Evolutionary conservation across 2,113 vertebrate genomes (phyloP).

Genomic region (Nestor notabilis): DNA sequence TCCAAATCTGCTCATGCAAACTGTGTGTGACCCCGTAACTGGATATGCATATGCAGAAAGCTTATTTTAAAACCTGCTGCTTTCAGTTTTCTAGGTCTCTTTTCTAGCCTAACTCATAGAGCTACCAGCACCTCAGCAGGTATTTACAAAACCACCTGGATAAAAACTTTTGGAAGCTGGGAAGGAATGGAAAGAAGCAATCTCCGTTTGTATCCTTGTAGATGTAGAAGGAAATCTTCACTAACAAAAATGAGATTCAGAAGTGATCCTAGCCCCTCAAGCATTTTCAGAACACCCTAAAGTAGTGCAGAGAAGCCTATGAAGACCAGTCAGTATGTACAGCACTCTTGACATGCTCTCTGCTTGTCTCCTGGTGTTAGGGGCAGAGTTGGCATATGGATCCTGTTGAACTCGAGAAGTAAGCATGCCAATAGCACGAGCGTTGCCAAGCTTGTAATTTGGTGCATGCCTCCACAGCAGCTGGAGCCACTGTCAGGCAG

Average conservation of each 20-base stretch:
- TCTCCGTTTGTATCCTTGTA: background rate
- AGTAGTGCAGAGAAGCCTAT: background rate
- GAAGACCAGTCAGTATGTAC: background rate
- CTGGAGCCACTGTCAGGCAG: slow-evolving; percentile 10
- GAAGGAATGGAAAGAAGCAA: slow-evolving; percentile 15
- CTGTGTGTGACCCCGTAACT: background rate
- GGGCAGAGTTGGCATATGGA: background rate
- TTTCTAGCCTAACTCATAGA: background rate
- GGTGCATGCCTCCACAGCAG: slow-evolving; percentile 28
- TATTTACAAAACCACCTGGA: background rate
- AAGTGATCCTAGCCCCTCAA: background rate
- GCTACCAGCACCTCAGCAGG: background rate
- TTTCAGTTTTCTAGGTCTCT: background rate
- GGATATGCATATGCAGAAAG: background rate
- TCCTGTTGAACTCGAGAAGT: background rate
- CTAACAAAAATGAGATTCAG: background rate
- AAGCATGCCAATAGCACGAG: slow-evolving; percentile 11
- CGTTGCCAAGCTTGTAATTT: background rate
- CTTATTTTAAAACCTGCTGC: background rate
- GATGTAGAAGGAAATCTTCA: background rate
- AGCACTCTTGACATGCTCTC: background rate
- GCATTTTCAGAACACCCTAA: background rate
- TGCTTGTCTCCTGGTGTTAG: background rate
- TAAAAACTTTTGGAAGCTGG: slow-evolving; percentile 48
- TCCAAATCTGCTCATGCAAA: background rate